A percentile compares a stretch with the other conserved stretches of the same genome.
phyloP scores from a whole-genome alignment of 2,113 vertebrate species.

The Ciconia maguari region DNA sequence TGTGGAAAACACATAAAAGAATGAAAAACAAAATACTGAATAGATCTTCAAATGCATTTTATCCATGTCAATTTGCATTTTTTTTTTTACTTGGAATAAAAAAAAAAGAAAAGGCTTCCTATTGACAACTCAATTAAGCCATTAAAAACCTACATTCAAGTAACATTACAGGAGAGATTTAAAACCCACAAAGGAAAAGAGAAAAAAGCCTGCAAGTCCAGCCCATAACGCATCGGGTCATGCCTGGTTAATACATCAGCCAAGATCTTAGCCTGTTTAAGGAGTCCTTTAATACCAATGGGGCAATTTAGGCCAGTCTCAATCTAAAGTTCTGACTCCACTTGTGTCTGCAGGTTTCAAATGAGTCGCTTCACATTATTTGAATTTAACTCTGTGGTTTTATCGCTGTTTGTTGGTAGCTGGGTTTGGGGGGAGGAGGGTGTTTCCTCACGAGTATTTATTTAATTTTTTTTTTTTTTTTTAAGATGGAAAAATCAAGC shows the following conservation, averaged over 20 bases:
- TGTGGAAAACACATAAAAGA: conserved; percentile 50
- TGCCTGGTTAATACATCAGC: conserved; percentile 52
- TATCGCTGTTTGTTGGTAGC: conserved; percentile 44
- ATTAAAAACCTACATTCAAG: conserved; percentile 65
- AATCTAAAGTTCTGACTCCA: conserved; percentile 45
- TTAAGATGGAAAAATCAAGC: background rate
- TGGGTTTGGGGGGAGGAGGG: background rate
- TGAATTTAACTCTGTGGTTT: conserved; percentile 61
- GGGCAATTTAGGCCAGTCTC: conserved; percentile 56
- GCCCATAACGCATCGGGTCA: conserved; percentile 29
- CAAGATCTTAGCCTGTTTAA: conserved; percentile 48
- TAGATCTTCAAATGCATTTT: conserved; percentile 55
- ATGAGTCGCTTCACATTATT: conserved; percentile 47
- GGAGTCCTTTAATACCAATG: conserved; percentile 37
- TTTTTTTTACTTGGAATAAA: background rate
- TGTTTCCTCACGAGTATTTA: background rate
- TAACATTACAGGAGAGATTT: conserved; percentile 59
- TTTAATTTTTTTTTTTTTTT: conserved; percentile 12
- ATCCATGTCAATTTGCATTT: conserved; percentile 41
- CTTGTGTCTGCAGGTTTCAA: conserved; percentile 58
- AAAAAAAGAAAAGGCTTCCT: conserved; percentile 21
- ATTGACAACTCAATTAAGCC: conserved; percentile 62
- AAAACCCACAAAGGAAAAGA: conserved; percentile 62
- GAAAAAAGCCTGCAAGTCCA: conserved; percentile 59
- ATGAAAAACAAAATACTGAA: conserved; percentile 50